phyloP scores from a whole-genome alignment of 2,888 invertebrate genomes.

The Pachliopta kotzebuea region DNA sequence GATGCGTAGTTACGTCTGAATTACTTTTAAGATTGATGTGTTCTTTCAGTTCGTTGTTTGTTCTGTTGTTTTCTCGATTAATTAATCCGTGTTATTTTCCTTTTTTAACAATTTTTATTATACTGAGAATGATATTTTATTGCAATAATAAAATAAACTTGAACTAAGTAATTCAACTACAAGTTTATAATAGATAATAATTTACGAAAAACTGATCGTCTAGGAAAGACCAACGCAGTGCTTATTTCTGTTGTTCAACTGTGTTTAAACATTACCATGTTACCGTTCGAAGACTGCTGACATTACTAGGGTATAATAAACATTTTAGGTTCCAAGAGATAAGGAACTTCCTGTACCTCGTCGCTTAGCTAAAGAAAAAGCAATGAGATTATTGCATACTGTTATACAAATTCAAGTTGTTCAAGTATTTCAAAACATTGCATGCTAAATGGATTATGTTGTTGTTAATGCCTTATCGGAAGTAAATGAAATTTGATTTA shows the following conservation, averaged over 20 bases:
- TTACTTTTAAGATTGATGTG: conserved; percentile 25
- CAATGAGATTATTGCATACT: neutral
- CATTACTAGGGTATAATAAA: too few relatives aligned
- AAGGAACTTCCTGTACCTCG: too few relatives aligned
- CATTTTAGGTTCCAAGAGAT: too few relatives aligned
- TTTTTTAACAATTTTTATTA: neutral
- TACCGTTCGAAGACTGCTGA: too few relatives aligned
- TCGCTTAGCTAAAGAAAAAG: too few relatives aligned
- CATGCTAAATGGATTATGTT: conserved; percentile 2
- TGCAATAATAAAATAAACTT: neutral
- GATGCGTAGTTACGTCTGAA: conserved; percentile 22
- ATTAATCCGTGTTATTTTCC: neutral
- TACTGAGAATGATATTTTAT: neutral
- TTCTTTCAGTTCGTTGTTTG: neutral
- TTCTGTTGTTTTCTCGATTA: neutral
- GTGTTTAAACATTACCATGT: too few relatives aligned
- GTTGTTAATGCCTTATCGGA: conserved; percentile 15
- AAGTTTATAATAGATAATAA: neutral
- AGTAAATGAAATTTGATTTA: conserved; percentile 19
- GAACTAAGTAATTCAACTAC: neutral
- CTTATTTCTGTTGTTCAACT: too few relatives aligned
- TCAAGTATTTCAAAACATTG: neutral
- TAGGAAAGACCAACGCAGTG: too few relatives aligned
- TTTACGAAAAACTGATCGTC: neutral
- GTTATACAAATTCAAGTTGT: neutral